These are phyloP conservation scores for Thera obeliscata DNA, from an alignment of 2,888 invertebrate genomes.

Conservation along the genomic window DNA sequence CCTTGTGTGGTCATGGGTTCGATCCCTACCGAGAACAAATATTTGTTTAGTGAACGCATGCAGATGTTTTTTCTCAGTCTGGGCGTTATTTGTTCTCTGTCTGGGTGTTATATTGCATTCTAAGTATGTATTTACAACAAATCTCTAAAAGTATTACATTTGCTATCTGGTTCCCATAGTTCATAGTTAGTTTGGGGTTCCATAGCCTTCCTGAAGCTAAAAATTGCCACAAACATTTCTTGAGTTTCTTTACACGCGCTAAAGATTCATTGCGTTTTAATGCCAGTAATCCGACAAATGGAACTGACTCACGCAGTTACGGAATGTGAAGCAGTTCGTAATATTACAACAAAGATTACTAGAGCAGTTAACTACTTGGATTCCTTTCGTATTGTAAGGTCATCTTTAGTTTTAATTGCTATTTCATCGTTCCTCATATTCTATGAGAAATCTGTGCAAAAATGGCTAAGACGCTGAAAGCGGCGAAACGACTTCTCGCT, in stretches of 20 bases:
- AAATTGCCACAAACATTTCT: slow-evolving; percentile 4
- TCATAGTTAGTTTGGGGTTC: too few relatives aligned
- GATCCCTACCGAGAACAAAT: too few relatives aligned
- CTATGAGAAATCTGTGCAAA: not conserved
- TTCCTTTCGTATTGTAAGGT: slow-evolving; percentile 32
- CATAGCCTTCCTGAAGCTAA: not conserved
- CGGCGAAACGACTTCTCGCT: too few relatives aligned
- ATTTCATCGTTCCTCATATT: slow-evolving; percentile 1
- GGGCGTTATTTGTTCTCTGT: too few relatives aligned
- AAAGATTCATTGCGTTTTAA: slow-evolving; percentile 24
- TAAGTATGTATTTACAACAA: too few relatives aligned
- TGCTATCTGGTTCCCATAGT: too few relatives aligned
- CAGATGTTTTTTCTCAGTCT: too few relatives aligned
- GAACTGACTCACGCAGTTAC: slow-evolving; percentile 42
- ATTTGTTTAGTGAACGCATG: too few relatives aligned
- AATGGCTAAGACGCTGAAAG: too few relatives aligned
- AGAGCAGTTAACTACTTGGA: slow-evolving; percentile 22
- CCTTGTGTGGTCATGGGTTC: too few relatives aligned
- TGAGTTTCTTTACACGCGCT: slow-evolving; percentile 19
- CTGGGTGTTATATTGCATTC: too few relatives aligned
- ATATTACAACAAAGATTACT: slow-evolving; percentile 33
- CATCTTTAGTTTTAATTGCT: slow-evolving; percentile 20
- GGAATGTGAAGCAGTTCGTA: slow-evolving; percentile 50
- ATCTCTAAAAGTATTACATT: too few relatives aligned
- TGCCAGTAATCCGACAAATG: slow-evolving; percentile 23